Evolutionary conservation across 2,888 invertebrate genomes (phyloP).

Genomic region (Erpobdella octoculata): DNA sequence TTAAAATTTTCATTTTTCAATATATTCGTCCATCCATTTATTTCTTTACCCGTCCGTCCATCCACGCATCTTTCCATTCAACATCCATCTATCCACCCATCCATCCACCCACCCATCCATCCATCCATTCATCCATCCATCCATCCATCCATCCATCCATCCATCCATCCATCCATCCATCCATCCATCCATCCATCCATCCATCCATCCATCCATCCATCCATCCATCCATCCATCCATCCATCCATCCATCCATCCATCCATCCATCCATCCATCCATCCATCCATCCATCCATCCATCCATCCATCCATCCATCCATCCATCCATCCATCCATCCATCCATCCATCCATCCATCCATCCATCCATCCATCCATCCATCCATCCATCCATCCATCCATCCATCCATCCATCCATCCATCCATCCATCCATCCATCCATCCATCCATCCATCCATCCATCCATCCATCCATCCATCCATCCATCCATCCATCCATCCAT

Average conservation of each 20-base stretch:
- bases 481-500: not conserved
- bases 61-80: not conserved
- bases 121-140: not conserved
- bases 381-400: not conserved
- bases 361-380: not conserved
- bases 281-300: not conserved
- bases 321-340: not conserved
- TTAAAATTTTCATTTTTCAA: too few species aligned
- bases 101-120: not conserved
- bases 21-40: not conserved
- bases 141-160: not conserved
- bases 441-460: not conserved
- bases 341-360: not conserved
- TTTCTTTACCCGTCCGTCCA: not conserved
- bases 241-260: not conserved
- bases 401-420: not conserved
- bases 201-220: not conserved
- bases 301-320: not conserved
- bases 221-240: not conserved
- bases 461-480: not conserved
- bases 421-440: not conserved
- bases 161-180: not conserved
- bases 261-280: not conserved
- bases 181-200: not conserved
- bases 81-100: not conserved